A percentile compares a stretch with the other conserved stretches of the same genome.
These are phyloP conservation scores for Asarcornis scutulata DNA, from an alignment of 2,113 vertebrate species.

Conservation along the genomic window DNA sequence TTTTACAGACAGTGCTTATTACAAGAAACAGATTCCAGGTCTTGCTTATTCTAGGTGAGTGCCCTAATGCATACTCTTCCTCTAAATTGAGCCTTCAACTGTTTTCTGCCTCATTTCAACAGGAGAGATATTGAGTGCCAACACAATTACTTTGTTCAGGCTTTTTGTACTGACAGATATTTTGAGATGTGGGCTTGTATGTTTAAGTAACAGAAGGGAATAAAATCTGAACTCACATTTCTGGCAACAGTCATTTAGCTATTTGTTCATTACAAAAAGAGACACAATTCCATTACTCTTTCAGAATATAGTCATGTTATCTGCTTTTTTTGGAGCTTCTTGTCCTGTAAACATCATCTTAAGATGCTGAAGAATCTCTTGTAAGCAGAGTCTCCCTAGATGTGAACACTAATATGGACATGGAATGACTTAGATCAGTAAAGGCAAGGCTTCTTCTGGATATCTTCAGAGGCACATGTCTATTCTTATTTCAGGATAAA, in stretches of 20 bases:
- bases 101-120: background rate
- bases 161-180: background rate
- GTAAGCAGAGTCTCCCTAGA: background rate
- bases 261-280: background rate
- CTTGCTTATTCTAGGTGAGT: background rate
- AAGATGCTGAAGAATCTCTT: background rate
- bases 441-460: background rate
- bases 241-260: background rate
- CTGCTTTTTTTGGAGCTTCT: background rate
- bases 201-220: background rate
- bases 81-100: background rate
- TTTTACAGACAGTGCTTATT: background rate
- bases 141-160: background rate
- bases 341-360: background rate
- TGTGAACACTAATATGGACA: background rate
- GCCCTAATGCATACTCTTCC: background rate
- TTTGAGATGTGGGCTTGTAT: background rate
- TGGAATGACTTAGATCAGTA: background rate
- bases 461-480: background rate
- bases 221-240: background rate
- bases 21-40: background rate
- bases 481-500: background rate
- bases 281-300: background rate
- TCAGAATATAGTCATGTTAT: background rate
- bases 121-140: background rate